Conservation (phyloP, 2,888 invertebrate species). For the Tipula helvola region DNA sequence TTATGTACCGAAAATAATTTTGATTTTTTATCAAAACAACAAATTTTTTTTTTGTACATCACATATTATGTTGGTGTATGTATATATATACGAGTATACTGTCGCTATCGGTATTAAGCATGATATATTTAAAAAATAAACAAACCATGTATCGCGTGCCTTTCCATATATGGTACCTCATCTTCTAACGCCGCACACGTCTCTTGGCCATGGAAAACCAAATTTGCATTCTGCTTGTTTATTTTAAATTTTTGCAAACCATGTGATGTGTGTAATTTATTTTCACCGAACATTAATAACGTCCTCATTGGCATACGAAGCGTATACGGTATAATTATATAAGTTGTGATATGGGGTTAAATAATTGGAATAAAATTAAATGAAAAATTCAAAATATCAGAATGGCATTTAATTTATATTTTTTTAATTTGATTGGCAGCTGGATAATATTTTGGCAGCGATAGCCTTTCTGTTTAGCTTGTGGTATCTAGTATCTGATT, state of each 20-base stretch:
- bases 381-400: neutral
- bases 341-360: neutral
- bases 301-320: neutral
- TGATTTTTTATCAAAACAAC: neutral
- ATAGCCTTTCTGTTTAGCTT: too few species aligned
- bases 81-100: neutral
- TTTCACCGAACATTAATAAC: neutral
- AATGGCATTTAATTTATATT: too few species aligned
- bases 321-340: too few species aligned
- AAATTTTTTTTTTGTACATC: neutral
- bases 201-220: neutral
- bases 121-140: neutral
- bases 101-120: neutral
- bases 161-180: neutral
- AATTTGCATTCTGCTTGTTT: neutral
- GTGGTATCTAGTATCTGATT: too few species aligned
- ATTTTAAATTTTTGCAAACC: neutral
- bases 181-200: neutral
- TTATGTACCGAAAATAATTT: neutral
- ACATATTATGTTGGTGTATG: neutral
- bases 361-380: too few species aligned
- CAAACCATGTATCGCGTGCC: neutral
- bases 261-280: neutral
- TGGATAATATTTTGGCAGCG: too few species aligned
- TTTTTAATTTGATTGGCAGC: too few species aligned